Evolutionary conservation across 2,888 invertebrate genomes (phyloP).

Genomic region (Empis stercorea): DNA sequence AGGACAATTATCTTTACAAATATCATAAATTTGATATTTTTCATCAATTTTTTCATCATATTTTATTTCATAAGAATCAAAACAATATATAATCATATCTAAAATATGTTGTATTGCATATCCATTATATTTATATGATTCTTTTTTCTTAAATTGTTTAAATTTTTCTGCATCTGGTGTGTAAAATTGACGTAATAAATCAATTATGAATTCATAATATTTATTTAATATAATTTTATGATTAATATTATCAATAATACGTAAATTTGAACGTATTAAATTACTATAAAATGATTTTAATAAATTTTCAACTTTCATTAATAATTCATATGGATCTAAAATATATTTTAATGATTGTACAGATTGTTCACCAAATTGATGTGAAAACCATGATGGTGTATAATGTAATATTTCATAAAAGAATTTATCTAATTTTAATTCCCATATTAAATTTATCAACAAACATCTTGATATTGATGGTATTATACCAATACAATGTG

Average conservation of each 20-base stretch:
- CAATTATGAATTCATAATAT: conserved; percentile 21
- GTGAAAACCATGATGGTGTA: conserved; percentile 25
- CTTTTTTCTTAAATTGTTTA: conserved; percentile 17
- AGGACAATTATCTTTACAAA: conserved; percentile 15
- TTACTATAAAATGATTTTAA: conserved; percentile 20
- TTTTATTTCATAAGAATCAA: conserved; percentile 19
- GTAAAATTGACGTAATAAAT: conserved; percentile 23
- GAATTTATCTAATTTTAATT: conserved; percentile 21
- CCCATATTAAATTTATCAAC: conserved; percentile 21
- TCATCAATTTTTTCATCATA: conserved; percentile 14
- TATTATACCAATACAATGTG: conserved; percentile 21
- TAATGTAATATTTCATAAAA: conserved; percentile 23
- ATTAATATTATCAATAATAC: conserved; percentile 19
- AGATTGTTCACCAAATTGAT: conserved; percentile 23
- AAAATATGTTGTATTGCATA: conserved; percentile 22
- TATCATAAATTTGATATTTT: conserved; percentile 17
- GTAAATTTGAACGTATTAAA: conserved; percentile 21
- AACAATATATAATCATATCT: conserved; percentile 19
- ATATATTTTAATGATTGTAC: conserved; percentile 21
- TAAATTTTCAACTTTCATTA: conserved; percentile 20
- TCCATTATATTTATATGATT: conserved; percentile 22
- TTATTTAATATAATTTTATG: conserved; percentile 21
- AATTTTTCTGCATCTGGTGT: conserved; percentile 25
- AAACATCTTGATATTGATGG: conserved; percentile 25
- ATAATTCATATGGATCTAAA: conserved; percentile 21